Base-by-base conservation (phyloP, 2,113 vertebrate species). In the Conger conger region DNA sequence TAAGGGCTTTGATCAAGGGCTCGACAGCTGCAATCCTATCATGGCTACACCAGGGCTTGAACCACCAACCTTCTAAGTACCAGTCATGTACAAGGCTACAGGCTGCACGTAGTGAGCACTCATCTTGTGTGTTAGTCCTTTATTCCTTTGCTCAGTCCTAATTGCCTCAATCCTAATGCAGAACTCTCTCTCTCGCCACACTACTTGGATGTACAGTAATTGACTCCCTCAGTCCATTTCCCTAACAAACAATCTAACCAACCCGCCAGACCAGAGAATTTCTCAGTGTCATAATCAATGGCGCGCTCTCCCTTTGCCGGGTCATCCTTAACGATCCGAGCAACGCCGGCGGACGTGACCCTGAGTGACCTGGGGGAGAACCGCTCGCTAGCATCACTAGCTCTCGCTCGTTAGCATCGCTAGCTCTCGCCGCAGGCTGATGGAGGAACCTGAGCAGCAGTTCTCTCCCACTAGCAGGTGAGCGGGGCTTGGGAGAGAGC, bases 251-350 rank as follows among this genome's bases (percentile, higher is more conserved):
- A 93, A 92, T 91, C 91, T 88, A 88, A 85, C 88, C 80, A 87
- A 88, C 85, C 45, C 89, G 87, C 83, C 86, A 89, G 80, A 89
- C 84, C 83, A 57, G 91, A 91, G 92, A 92, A 88, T 53, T 86
- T 88, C 84, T 82, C 88, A 76, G 45, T 92, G 90, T 93, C 89
- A 90, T 93, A 94, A 94, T 94, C 90, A 84, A 93, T 94, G 90
- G 88, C 73, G 88, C 73, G 85, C 88, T 84, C 82, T 81, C 88
- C 57, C 30, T 76, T 82, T 87, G 86, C 68, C 84, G 85, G 83
- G 76, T 50, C 50, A 83, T 81, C 11, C 79, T 83, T 77, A 57
- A 82, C 57, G 73, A 33, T 73, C 68, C 27, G 9, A 73, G 27
- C 68, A 9, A 4, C 68, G 2, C 6, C 11, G 7, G n/a, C 68